Evolutionary conservation across 2,113 vertebrate genomes (phyloP), one percentile per base, ranked within the genome.

Genomic region (Perca schrenkii): DNA sequence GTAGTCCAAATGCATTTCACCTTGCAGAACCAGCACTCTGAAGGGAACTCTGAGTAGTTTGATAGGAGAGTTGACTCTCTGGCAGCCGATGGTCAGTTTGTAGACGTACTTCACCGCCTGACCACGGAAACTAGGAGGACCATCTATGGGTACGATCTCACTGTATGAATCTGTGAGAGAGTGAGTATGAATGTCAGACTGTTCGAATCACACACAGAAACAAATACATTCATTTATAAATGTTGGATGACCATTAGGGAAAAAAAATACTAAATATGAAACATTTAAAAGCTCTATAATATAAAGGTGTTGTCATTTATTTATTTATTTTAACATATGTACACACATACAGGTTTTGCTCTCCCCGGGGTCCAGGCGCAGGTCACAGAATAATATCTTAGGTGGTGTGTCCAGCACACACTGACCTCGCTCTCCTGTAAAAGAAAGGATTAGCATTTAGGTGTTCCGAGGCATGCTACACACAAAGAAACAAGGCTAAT

Each of bases 301-400:
- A 2, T 54, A 31, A 49, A 22, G 17, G 36, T 65, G 5, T 65
- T 47, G 15, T 66, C 16, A 12, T 67, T 52, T 19, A 2, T 13
- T 16, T 0, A 46, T 21, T 40, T 34, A 21, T 36, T 16, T 31
- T 36, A 8, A 46, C 8, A 64, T 16, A 11, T 31, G 34, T 4
- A 60, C 13, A 58, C 15, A 92, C 97, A 47, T 88, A 97, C 94
- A 96, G 19, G 94, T 98, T 92, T 97, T 99, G 79, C 97, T 98
- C 87, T 99, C 98, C 80, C 98, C 98, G 0, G 98, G 98, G 82
- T 99, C 98, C 89, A 99, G 95, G 22, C 96, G 88, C 78, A 99
- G 94, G 88, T 99, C 98, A 94, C 98, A 99, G 93, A 99, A 99
- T 22, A 99, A 94, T 87, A 99, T 99, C 94, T 99, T 99, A 2